Evolutionary conservation across 2,888 invertebrate species (phyloP), one percentile per base, ranked within the genome.

Genomic region (Netelia fuscicornis): DNA sequence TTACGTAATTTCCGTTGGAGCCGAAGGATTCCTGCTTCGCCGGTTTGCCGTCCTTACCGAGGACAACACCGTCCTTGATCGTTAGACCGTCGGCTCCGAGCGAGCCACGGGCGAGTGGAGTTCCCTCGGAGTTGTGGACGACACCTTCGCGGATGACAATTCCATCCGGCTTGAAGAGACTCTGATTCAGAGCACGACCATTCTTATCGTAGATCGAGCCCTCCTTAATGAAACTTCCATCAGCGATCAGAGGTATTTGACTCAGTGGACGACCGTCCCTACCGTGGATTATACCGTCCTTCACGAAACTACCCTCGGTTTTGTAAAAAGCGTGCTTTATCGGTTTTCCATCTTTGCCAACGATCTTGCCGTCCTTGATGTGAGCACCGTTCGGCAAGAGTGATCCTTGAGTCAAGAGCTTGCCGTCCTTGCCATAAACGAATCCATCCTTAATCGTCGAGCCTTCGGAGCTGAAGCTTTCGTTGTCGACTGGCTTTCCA

Each of bases 291-390:
- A 92, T 86, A 9, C 93, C 93, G 25, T 93, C 93, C 56, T 91
- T 92, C 1, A 93, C 88, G 54, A 91, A 93, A 77, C 92, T 93
- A 10, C 93, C 93, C 54, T 93, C 91, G 0, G 92, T 89, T 76
- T 93, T 93, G 81, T 92, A 93, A 70, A 90, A 93, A 0, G 92
- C 91, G 37, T 92, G 90, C 71, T 93, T 93, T 3, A 93, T 84
- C 0, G 86, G 44, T 79, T 92, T 93, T 0, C 93, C 92, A 76
- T 93, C 93, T 74, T 92, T 93, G 8, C 92, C 90, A 23, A 93
- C 91, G 13, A 93, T 85, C 81, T 93, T 93, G 0, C 93, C 93
- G 64, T 93, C 92, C 72, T 90, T 90, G 8, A 93, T 86, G 70
- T 93, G 90, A 37, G 92, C 91, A 56, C 93, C 93, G 23, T 84